These are phyloP conservation scores for Oplegnathus fasciatus DNA, from an alignment of 2,113 vertebrate genomes.

Conservation along the genomic window DNA sequence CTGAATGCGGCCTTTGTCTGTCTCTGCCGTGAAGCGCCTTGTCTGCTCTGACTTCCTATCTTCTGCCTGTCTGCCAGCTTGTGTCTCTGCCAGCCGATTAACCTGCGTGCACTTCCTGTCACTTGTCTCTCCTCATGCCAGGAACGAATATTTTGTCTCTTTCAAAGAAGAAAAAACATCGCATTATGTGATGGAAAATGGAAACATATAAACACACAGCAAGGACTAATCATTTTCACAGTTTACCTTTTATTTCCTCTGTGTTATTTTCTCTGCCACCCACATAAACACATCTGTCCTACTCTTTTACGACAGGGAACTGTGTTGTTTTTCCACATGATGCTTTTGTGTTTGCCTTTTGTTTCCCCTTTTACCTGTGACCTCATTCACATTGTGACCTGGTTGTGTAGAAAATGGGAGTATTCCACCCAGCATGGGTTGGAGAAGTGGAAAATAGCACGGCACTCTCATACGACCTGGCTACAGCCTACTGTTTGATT, in stretches of 20 bases:
- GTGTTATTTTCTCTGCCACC: constrained; percentile 7
- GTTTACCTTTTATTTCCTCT: constrained; percentile 6
- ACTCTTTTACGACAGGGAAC: not conserved
- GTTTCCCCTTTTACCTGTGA: constrained; percentile 44
- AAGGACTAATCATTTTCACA: constrained; percentile 3
- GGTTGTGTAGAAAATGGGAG: constrained; percentile 50
- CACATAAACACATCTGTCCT: not conserved
- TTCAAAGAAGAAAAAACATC: not conserved
- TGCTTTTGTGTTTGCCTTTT: constrained; percentile 34
- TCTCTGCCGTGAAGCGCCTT: constrained; percentile 24
- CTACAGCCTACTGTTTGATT: constrained; percentile 65
- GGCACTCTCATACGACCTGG: constrained; percentile 33
- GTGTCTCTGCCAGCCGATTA: constrained; percentile 36
- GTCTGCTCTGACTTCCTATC: constrained; percentile 25
- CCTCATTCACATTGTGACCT: constrained; percentile 48
- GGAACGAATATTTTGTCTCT: not conserved
- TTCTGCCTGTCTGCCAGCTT: constrained; percentile 35
- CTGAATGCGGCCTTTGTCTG: constrained; percentile 6
- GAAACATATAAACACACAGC: constrained; percentile 10
- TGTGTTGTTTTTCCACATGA: not conserved
- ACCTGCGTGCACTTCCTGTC: constrained; percentile 18
- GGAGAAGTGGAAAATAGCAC: constrained; percentile 65
- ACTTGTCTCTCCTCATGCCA: constrained; percentile 15
- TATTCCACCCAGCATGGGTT: constrained; percentile 44
- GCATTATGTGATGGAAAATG: not conserved